phyloP scores from a whole-genome alignment of 2,113 vertebrate species.

The Lipotes vexillifer region DNA sequence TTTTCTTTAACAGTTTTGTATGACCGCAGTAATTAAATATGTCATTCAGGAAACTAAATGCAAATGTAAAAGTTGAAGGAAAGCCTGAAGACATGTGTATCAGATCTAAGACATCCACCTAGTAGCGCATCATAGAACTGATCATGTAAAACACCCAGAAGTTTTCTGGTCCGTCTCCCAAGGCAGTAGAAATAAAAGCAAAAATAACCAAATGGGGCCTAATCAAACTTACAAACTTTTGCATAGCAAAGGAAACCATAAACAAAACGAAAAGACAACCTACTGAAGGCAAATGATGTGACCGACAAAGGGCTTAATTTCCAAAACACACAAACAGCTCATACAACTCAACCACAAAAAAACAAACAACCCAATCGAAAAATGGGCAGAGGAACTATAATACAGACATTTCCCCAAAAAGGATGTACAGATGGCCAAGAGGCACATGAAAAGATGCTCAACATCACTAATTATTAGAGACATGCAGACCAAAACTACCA shows the following conservation, averaged over 20 bases:
- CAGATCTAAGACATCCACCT: accelerated
- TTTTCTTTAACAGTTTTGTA: neutral
- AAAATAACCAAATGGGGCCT: neutral
- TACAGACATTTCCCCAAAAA: neutral
- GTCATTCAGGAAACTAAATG: neutral
- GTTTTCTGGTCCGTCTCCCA: neutral
- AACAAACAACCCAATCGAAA: neutral
- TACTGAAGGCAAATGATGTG: neutral
- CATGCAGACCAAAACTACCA: neutral
- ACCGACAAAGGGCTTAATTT: neutral
- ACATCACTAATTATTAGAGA: neutral
- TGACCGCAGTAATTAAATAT: neutral
- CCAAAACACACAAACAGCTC: neutral
- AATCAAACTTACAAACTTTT: neutral
- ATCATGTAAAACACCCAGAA: too few species aligned
- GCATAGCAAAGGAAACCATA: accelerated
- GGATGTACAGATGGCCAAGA: neutral
- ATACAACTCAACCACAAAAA: neutral
- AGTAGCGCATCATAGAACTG: accelerated
- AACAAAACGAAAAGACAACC: neutral
- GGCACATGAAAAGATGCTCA: neutral
- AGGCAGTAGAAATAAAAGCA: neutral
- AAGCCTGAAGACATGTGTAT: accelerated
- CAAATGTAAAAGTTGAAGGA: neutral
- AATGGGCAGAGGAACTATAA: neutral